Percentiles rank a stretch among this genome's conserved stretches.
Evolutionary conservation across 2,888 invertebrate species (phyloP).

Genomic region (Drosophila tripunctata): DNA sequence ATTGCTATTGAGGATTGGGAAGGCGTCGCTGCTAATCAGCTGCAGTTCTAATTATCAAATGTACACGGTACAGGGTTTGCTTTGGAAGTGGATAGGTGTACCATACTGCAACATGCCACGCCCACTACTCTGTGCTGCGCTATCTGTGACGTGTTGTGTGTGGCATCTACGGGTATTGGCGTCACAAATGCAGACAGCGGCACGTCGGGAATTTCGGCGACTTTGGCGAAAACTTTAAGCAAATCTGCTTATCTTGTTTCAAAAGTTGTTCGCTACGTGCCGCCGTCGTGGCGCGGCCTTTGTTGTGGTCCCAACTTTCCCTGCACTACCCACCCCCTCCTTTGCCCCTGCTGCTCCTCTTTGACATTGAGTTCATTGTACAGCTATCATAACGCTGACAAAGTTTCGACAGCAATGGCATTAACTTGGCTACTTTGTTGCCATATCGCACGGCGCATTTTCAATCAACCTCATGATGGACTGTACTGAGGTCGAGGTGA

Average conservation of each 20-base stretch:
- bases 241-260: constrained; percentile 81
- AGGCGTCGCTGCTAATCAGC: constrained; percentile 52
- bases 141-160: constrained; percentile 42
- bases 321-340: background rate
- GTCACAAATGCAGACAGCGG: constrained; percentile 24
- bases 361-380: constrained; percentile 54
- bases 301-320: constrained; percentile 46
- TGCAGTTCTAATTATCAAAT: constrained; percentile 59
- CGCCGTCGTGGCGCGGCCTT: constrained; percentile 74
- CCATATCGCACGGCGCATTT: constrained; percentile 54
- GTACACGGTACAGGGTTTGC: background rate
- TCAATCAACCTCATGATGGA: constrained; percentile 50
- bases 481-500: constrained; percentile 15
- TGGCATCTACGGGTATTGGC: constrained; percentile 37
- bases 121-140: constrained; percentile 1
- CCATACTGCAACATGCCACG: constrained; percentile 40
- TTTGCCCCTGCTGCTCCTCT: background rate
- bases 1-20: background rate
- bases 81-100: background rate
- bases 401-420: constrained; percentile 62
- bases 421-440: constrained; percentile 55
- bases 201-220: constrained; percentile 62
- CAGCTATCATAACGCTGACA: constrained; percentile 72
- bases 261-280: constrained; percentile 76
- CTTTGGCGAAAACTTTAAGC: constrained; percentile 67